Base-by-base conservation (phyloP, 2,113 vertebrate genomes). In the Anoplopoma fimbria region DNA sequence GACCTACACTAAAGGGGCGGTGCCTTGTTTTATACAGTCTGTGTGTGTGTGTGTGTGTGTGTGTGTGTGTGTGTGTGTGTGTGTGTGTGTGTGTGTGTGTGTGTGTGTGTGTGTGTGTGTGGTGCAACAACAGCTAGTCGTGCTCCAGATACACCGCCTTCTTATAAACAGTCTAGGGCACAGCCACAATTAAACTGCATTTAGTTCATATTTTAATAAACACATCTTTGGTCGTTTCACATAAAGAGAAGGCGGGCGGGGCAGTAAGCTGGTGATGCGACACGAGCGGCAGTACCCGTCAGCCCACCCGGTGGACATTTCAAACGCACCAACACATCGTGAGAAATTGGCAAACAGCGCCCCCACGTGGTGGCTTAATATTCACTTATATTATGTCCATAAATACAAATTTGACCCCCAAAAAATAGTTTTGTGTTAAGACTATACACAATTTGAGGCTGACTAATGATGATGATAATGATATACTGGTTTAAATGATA, bases 311-410 rank as follows among this genome's bases (percentile, higher is more conserved):
- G 70, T 76, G 9, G 12, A 0, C 0, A 83, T 63, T 71, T 85
- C 2, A 70, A 85, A 74, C 73, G 49, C 57, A 74, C 63, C 62
- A 60, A 58, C 5, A 17, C 55, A 62, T 12, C 42, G 49, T 9
- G 27, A 36, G 10, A 14, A 0, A 4, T 62, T 33, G 14, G 14
- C 14, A 31, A 67, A 31, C 21, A 62, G 25, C 53, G 75, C 67
- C 74, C 74, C 14, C 47, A 0, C 9, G 61, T 17, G 74, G 49
- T 38, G 49, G 0, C 4, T 13, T n/a, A 9, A 38, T 33, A 10
- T 33, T 34, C 31, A 34, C 8, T 4, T 17, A 9, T 21, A 19
- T 34, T 61, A n/a, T 21, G 17, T 19, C 3, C 9, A 21, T 34
- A 0, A 61, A 61, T 19, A 21, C 58, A 61, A 25, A 55, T 55